These are phyloP conservation scores for Dysdera silvatica DNA, from an alignment of 1,140 invertebrate species.

Conservation along the genomic window DNA sequence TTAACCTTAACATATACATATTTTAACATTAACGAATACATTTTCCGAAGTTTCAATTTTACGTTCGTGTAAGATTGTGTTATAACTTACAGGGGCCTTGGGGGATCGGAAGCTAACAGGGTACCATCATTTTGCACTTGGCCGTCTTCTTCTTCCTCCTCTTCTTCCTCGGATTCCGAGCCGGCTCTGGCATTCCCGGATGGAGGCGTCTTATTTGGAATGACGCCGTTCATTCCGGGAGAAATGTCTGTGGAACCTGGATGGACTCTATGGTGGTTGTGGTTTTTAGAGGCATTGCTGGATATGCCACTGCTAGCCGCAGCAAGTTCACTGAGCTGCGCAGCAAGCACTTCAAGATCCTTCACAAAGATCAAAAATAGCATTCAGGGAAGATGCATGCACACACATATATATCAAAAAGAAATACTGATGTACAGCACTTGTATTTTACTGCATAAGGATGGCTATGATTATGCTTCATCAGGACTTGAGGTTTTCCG, in stretches of 20 bases:
- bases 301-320: slow-evolving; percentile 40
- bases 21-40: too few species aligned
- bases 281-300: slow-evolving; percentile 22
- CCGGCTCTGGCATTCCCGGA: slow-evolving; percentile 35
- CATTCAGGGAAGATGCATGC: not conserved
- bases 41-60: too few species aligned
- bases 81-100: slow-evolving; percentile 80
- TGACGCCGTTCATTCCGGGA: slow-evolving; percentile 25
- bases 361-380: slow-evolving; percentile 44
- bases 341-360: slow-evolving; percentile 87
- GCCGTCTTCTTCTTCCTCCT: slow-evolving; percentile 50
- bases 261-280: slow-evolving; percentile 13
- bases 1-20: too few species aligned
- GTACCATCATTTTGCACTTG: slow-evolving; percentile 77
- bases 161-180: slow-evolving; percentile 47
- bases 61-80: not conserved
- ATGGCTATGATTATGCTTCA: too few species aligned
- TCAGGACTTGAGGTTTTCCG: too few species aligned
- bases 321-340: slow-evolving; percentile 84
- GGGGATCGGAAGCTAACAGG: slow-evolving; percentile 86
- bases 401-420: too few species aligned
- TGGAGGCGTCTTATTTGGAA: slow-evolving; percentile 30
- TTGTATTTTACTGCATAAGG: too few species aligned
- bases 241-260: slow-evolving; percentile 22
- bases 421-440: too few species aligned